These are phyloP conservation scores for Scaptomyza graminum DNA, from an alignment of 1,140 invertebrate species.

Conservation along the genomic window DNA sequence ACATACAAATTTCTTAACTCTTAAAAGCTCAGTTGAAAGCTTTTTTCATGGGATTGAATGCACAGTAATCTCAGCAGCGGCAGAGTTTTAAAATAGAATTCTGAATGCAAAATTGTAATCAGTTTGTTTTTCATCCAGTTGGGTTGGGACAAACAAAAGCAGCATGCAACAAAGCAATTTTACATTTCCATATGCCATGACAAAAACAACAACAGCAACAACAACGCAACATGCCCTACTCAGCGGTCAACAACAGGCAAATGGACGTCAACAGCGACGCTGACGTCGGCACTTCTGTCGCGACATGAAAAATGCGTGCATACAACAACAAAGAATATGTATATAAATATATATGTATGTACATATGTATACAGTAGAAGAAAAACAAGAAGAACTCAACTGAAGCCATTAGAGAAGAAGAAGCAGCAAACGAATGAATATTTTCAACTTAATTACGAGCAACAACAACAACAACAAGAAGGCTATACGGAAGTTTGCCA, in stretches of 20 bases:
- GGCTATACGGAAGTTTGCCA: conserved; percentile 31
- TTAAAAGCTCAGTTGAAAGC: no score
- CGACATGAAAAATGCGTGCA: conserved; percentile 42
- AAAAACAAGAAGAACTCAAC: background rate
- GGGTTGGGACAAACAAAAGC: conserved; percentile 8
- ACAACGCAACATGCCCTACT: conserved; percentile 50
- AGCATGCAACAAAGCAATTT: conserved; percentile 31
- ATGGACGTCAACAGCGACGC: conserved; percentile 28
- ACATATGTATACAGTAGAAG: background rate
- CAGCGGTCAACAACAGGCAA: conserved; percentile 57
- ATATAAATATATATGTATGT: background rate
- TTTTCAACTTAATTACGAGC: conserved; percentile 67
- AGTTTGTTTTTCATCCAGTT: conserved; percentile 9
- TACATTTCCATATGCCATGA: conserved; percentile 45
- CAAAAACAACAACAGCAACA: conserved; percentile 9
- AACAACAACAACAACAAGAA: conserved; percentile 17
- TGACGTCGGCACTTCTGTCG: conserved; percentile 28
- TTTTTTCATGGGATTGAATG: conserved; percentile 16
- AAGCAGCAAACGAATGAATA: conserved; percentile 42
- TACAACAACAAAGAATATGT: conserved; percentile 24
- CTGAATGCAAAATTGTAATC: conserved; percentile 39
- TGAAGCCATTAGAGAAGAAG: background rate
- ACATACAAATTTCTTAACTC: background rate
- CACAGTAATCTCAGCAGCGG: conserved; percentile 23
- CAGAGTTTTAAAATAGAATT: conserved; percentile 54